A percentile compares a stretch with the other conserved stretches of the same genome.
Evolutionary conservation across 2,888 invertebrate genomes (phyloP).

Genomic region (Rhorus exstirpatorius): DNA sequence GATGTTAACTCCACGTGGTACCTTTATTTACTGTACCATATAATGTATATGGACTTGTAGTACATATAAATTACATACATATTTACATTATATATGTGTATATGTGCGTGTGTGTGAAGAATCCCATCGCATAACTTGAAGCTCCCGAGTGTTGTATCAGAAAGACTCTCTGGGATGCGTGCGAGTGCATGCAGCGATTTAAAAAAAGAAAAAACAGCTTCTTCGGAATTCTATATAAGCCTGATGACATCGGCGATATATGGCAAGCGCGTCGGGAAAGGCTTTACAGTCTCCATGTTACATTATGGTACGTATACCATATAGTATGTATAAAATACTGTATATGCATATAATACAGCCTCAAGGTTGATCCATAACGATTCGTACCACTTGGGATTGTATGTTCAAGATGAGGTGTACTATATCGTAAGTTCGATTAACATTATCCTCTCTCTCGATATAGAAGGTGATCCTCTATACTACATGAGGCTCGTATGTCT

Average conservation of each 20-base stretch:
- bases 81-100: conserved; percentile 30
- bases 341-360: conserved; percentile 5
- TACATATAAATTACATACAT: conserved; percentile 53
- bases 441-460: conserved; percentile 23
- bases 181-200: conserved; percentile 15
- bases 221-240: conserved; percentile 62
- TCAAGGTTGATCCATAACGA: conserved; percentile 57
- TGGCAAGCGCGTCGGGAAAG: conserved; percentile 45
- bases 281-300: conserved; percentile 13
- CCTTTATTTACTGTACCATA: conserved; percentile 47
- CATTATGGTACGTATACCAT: neutral
- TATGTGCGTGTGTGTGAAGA: conserved; percentile 3
- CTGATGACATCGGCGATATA: conserved; percentile 53
- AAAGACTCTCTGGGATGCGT: neutral
- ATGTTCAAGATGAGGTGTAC: neutral
- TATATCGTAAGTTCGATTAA: conserved; percentile 36
- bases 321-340: neutral
- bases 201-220: conserved; percentile 43
- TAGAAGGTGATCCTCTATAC: neutral
- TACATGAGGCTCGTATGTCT: neutral
- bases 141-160: conserved; percentile 27
- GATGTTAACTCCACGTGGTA: conserved; percentile 57
- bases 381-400: conserved; percentile 34
- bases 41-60: conserved; percentile 22
- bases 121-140: conserved; percentile 26